Evolutionary conservation across 2,888 invertebrate species (phyloP), one percentile per base, ranked within the genome.

Genomic region (Hyppa rectilinea): DNA sequence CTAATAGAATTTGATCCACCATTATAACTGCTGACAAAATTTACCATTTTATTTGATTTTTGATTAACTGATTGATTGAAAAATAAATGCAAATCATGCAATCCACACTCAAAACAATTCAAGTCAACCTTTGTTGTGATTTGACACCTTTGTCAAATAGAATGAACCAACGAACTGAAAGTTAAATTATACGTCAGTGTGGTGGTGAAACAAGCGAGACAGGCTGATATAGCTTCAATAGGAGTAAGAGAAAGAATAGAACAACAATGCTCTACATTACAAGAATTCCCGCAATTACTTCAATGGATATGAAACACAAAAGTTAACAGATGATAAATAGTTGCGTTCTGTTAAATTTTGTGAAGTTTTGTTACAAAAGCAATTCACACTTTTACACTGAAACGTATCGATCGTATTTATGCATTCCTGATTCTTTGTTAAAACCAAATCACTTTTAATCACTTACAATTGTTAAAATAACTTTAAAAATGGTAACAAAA

Each of bases 81-180:
- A 86, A 89, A 86, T 90, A 89, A 89, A 85, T 92, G 91, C 92
- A 92, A 92, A 87, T 92, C 90, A 90, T 87, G 85, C 88, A 88
- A 83, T 80, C 77, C 75, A 81, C 80, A 78, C 79, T 75, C 72
- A 82, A 87, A 86, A 86, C 86, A 87, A 81, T 81, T 74, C 71
- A 63, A 75, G 77, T 79, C 72, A 68, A 64, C 68, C 71, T 78
- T 83, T 83, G 80, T 82, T 81, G 80, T 84, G 83, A 83, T 77
- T 85, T 84, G 85, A 79, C 82, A 81, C 55, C 12, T 76, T 58
- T 75, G 75, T 52, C 66, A 64, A 31, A 52, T 31, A 23, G 4
- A 26, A 5, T 26, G 20, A 14, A 36, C 7, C 7, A 43, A n/a
- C 40, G n/a, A n/a, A n/a, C n/a, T n/a, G n/a, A n/a, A n/a, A n/a